phyloP scores from a whole-genome alignment of 2,113 vertebrate genomes.

The Pachycephala philippinensis region DNA sequence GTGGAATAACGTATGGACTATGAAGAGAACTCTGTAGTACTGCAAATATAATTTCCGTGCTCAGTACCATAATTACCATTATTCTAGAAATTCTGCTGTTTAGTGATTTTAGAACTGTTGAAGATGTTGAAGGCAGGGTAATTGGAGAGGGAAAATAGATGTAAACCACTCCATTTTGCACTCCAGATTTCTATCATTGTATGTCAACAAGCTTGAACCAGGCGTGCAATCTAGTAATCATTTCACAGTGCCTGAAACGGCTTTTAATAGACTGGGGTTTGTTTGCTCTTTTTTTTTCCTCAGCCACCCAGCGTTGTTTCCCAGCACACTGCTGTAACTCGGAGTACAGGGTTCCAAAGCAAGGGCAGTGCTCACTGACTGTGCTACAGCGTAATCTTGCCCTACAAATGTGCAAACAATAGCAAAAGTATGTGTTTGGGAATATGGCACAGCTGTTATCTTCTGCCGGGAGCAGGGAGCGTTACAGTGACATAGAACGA shows the following conservation, averaged over 20 bases:
- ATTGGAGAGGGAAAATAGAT: not conserved
- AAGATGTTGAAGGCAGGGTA: not conserved
- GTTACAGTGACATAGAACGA: conserved; percentile 3
- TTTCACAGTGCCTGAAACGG: conserved; percentile 7
- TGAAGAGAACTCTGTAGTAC: not conserved
- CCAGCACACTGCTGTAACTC: not conserved
- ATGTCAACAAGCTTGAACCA: conserved; percentile 22
- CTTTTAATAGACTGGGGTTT: conserved; percentile 7
- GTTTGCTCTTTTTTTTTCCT: not conserved
- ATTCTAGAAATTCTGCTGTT: not conserved
- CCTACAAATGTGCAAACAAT: conserved; percentile 52
- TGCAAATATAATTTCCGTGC: not conserved
- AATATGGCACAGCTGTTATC: conserved; percentile 58
- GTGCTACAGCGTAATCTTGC: conserved; percentile 2
- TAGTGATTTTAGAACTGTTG: not conserved
- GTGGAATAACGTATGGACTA: not conserved
- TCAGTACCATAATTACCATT: not conserved
- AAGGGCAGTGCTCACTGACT: not conserved
- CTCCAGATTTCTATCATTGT: conserved; percentile 14
- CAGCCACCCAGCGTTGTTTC: not conserved
- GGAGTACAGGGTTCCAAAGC: conserved; percentile 16
- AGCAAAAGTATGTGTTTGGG: conserved; percentile 54
- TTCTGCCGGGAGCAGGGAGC: conserved; percentile 15
- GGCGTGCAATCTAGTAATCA: conserved; percentile 4
- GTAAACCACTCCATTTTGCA: not conserved